A percentile compares a stretch with the other conserved stretches of the same genome.
Conservation (phyloP, 2,888 invertebrate genomes). For the Tridacna crocea region DNA sequence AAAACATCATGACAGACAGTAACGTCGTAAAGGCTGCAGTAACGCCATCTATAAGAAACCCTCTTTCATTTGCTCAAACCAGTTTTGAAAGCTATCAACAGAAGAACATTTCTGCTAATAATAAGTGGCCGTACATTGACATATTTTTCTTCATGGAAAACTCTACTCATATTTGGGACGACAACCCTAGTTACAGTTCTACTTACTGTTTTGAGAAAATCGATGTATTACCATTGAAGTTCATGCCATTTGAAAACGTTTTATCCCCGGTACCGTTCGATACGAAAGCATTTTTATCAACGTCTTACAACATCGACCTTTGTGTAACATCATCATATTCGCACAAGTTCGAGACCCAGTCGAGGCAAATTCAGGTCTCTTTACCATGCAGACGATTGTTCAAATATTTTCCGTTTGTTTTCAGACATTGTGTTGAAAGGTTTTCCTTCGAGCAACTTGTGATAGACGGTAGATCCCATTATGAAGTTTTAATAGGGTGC, state of each 20-base stretch:
- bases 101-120: not conserved
- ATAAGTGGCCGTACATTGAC: conserved; percentile 58
- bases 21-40: too few species aligned
- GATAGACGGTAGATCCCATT: not conserved
- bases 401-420: conserved; percentile 57
- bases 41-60: too few species aligned
- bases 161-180: conserved; percentile 56
- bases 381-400: conserved; percentile 47
- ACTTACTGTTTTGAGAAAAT: conserved; percentile 39
- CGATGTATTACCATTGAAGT: conserved; percentile 49
- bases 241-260: conserved; percentile 35
- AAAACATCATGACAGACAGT: too few species aligned
- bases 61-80: too few species aligned
- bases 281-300: conserved; percentile 25
- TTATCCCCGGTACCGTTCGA: conserved; percentile 40
- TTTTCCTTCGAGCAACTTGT: not conserved
- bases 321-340: conserved; percentile 33
- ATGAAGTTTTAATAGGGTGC: not conserved
- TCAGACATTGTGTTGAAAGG: not conserved
- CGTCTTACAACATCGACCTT: conserved; percentile 44
- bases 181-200: conserved; percentile 34
- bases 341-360: conserved; percentile 12
- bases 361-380: conserved; percentile 22
- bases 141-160: conserved; percentile 54
- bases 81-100: not conserved